Evolutionary conservation across 2,113 vertebrate species (phyloP), one percentile per base, ranked within the genome.

Genomic region (Odocoileus hemionus): DNA sequence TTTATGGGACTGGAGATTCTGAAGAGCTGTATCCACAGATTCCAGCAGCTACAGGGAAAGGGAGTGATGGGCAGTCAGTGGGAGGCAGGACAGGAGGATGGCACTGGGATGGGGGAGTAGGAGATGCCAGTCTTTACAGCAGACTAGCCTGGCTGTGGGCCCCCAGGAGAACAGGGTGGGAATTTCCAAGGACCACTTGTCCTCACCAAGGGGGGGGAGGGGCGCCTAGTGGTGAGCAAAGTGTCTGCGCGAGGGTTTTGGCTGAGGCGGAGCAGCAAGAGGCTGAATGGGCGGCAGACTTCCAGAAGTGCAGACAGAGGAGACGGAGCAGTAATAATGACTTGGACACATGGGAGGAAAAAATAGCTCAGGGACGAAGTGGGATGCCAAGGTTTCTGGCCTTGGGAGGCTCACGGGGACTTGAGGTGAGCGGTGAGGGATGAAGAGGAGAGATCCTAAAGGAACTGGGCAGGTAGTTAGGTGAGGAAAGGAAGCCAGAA

Each of bases 271-370:
- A 84, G 64, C 43, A 13, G 86, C 17, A 47, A 96, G 95, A 96
- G 93, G 86, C 97, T 98, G 95, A 97, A 98, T 98, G 98, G 94
- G 91, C 74, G 97, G 97, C 98, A 95, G 96, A 36, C 94, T 96
- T 98, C 98, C 98, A 98, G 93, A 94, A 90, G 95, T 83, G 86
- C 97, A 97, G 98, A 94, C 96, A 2, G 94, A 95, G 96, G 89
- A 97, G 97, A 98, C 57, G 15, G 92, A 91, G 97, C 93, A 12
- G 97, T 94, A 97, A 97, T 98, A 97, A 97, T 96, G 96, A 97
- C 96, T 98, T 98, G 97, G 97, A 97, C 94, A 96, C 97, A 97
- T 61, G 43, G 95, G 94, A 98, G 97, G 98, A 98, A 97, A 98
- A 98, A 97, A 96, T 91, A 97, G 97, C 97, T 98, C 97, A 98